Evolutionary conservation across 2,888 invertebrate species (phyloP).

Genomic region (Polydrusus pterygomalis): DNA sequence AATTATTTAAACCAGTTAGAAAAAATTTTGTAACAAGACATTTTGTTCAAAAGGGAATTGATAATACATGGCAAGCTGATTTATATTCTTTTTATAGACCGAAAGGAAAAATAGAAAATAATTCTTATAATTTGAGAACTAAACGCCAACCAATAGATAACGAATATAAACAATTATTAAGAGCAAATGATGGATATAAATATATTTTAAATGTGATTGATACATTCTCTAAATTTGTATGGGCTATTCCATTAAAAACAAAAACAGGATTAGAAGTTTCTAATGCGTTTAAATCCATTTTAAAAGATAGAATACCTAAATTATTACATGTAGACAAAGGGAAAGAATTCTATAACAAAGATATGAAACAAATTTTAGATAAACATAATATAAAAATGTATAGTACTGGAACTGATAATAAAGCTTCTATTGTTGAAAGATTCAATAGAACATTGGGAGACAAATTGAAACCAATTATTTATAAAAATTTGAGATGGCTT

Average conservation of each 20-base stretch:
- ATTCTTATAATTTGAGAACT: no score
- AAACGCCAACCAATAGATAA: no score
- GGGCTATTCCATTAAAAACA: conserved; percentile 1
- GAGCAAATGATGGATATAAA: not conserved
- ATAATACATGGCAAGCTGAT: not conserved
- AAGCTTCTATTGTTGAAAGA: not conserved
- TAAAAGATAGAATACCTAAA: conserved; percentile 1
- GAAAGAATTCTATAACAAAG: not conserved
- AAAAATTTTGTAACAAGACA: not conserved
- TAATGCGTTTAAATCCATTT: not conserved
- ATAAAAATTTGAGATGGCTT: conserved; percentile 1
- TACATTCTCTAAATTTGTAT: no score
- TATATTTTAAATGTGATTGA: not conserved
- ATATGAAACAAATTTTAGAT: not conserved
- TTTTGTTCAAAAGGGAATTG: not conserved
- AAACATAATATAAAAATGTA: not conserved
- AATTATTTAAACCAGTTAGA: not conserved
- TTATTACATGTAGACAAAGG: conserved; percentile 1
- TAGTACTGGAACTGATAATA: not conserved
- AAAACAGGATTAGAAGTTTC: not conserved
- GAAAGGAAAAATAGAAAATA: not conserved
- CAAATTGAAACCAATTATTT: not conserved
- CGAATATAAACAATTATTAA: no score
- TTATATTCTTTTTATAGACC: not conserved
- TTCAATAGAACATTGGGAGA: not conserved